Evolutionary conservation across 1,140 invertebrate genomes (phyloP), one percentile per base, ranked within the genome.

Genomic region (Drosophila santomea): DNA sequence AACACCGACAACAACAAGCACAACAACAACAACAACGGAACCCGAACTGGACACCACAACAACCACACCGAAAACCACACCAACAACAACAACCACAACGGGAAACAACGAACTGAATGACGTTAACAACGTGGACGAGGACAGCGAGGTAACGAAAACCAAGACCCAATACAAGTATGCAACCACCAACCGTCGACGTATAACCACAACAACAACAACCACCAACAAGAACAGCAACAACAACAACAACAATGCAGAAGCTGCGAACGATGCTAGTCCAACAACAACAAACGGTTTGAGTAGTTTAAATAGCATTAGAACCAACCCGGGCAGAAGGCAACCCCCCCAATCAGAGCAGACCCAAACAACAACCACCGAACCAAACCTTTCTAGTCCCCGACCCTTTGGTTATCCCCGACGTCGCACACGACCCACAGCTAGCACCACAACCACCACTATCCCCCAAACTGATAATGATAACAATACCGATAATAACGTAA

Each of bases 381-480:
- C 81, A 47, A 91, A 71, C 15, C 55, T 94, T 54, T 93, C 94
- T 61, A 94, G 93, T 90, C 93, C 94, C 58, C 90, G 94, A 85
- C 93, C 94, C n/a, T 94, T 94, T 74, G 93, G 93, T 80, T 94
- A 93, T 75, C 92, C 93, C 71, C 86, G 94, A 83, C 75, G 80
- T 45, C 89, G 86, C 44, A 86, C 78, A 60, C 83, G 89, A 78
- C 89, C 85, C 43, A 92, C 90, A 64, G 77, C 28, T 28, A 76
- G 48, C 41, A 79, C 44, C n/a, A 61, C 48, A 23, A 62, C 60
- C 62, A 62, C 63, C 28, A 82, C 44, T 54, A 64, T 38, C 54
- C 43, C 57, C 47, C 41, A 61, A 60, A 71, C 60, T 60, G 32
- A 54, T 60, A 80, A 74, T 41, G 67, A 61, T 64, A 45, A 75